Evolutionary conservation across 2,888 invertebrate genomes (phyloP).

Genomic region (Didymodactylos carnosus): DNA sequence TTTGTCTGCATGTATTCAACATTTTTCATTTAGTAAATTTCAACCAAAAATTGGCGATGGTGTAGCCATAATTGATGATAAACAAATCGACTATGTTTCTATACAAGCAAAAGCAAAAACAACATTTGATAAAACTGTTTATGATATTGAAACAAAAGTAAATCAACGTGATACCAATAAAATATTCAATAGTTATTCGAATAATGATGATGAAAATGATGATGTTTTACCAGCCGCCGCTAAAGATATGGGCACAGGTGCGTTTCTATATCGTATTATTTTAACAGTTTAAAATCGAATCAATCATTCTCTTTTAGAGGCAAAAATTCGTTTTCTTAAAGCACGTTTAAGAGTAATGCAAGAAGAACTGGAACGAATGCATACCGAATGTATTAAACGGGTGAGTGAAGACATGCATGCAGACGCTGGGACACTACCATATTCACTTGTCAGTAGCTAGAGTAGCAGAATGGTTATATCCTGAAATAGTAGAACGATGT

Average conservation of each 20-base stretch:
- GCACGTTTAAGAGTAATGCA: conserved; percentile 34
- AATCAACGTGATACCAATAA: conserved; percentile 22
- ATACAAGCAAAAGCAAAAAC: not conserved
- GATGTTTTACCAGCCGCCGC: conserved; percentile 27
- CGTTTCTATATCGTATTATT: not conserved
- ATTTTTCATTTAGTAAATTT: conserved; percentile 16
- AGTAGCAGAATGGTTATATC: no score
- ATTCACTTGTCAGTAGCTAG: no score
- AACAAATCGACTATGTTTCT: not conserved
- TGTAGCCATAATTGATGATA: not conserved
- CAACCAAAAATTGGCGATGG: not conserved
- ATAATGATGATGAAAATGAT: conserved; percentile 19
- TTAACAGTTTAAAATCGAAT: not conserved
- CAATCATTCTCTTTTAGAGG: conserved; percentile 22
- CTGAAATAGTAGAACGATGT: no score
- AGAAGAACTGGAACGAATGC: conserved; percentile 29
- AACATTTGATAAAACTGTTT: conserved; percentile 20
- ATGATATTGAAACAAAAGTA: conserved; percentile 20
- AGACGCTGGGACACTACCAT: not conserved
- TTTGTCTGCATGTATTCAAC: not conserved
- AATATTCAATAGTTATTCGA: conserved; percentile 16
- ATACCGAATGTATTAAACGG: conserved; percentile 25
- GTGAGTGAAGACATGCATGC: conserved; percentile 16
- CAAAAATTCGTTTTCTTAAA: conserved; percentile 31
- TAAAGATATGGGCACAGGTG: conserved; percentile 31